A percentile compares a stretch with the other conserved stretches of the same genome.
These are phyloP conservation scores for Triplophysa bombifrons DNA, from an alignment of 2,797 vertebrate species.

Conservation along the genomic window DNA sequence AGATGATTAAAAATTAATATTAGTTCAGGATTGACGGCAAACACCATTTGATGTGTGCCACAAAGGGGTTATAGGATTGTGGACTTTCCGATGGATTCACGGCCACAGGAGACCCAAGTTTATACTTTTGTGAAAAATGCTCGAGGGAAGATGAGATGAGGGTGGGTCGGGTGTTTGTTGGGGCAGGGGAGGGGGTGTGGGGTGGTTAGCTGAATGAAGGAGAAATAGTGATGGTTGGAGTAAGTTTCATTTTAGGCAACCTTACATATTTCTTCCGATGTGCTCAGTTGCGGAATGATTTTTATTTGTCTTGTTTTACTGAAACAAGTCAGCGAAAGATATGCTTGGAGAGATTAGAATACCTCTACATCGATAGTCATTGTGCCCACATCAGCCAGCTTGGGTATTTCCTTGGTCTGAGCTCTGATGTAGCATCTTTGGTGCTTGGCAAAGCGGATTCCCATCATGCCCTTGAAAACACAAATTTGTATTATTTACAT, in stretches of 20 bases:
- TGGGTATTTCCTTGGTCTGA: constrained; percentile 89
- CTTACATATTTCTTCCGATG: constrained; percentile 62
- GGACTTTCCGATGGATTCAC: constrained; percentile 73
- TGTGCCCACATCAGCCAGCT: constrained; percentile 73
- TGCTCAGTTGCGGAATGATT: constrained; percentile 69
- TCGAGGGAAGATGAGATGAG: constrained; percentile 68
- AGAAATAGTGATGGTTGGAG: constrained; percentile 29
- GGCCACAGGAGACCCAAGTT: constrained; percentile 72
- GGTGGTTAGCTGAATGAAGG: constrained; percentile 62
- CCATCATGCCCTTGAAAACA: constrained; percentile 88
- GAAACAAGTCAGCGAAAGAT: constrained; percentile 2
- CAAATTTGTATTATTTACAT: not conserved
- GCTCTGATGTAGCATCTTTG: constrained; percentile 97
- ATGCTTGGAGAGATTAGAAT: constrained; percentile 42
- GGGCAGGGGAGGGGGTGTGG: constrained; percentile 3
- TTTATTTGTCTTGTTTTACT: constrained; percentile 47
- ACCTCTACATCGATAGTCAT: constrained; percentile 79
- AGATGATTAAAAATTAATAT: constrained; percentile 84
- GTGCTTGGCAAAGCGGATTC: constrained; percentile 92
- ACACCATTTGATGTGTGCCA: constrained; percentile 82
- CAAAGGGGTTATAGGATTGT: constrained; percentile 75
- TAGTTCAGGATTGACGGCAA: constrained; percentile 82
- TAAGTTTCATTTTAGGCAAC: constrained; percentile 44
- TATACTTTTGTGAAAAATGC: constrained; percentile 71
- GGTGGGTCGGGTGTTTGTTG: constrained; percentile 61